Conservation (phyloP, 2,113 vertebrate genomes). For the Lepus europaeus region DNA sequence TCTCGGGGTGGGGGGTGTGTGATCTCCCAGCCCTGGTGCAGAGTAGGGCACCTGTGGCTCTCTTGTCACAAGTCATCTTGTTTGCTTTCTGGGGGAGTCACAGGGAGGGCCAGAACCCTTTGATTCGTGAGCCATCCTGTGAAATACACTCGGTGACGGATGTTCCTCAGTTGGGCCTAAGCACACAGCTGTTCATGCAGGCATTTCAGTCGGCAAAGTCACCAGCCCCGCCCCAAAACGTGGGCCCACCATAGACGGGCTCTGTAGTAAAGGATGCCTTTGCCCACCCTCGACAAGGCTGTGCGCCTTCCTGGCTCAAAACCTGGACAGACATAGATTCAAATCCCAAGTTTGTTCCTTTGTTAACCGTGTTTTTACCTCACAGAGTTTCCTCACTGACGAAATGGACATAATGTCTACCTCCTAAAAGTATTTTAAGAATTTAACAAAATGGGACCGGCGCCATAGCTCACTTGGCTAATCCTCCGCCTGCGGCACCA, state of each 20-base stretch:
- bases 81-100: constrained; percentile 47
- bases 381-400: not conserved
- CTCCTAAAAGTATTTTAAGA: not conserved
- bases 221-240: not conserved
- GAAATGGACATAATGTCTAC: not conserved
- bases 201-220: not conserved
- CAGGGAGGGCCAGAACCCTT: constrained; percentile 33
- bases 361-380: not conserved
- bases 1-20: not conserved
- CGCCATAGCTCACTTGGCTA: no score
- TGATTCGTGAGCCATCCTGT: not conserved
- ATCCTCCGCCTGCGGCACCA: no score
- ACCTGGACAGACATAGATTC: not conserved
- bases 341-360: not conserved
- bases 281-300: not conserved
- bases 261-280: not conserved
- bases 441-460: not conserved
- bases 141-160: not conserved
- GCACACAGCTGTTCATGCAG: not conserved
- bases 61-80: not conserved
- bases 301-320: not conserved
- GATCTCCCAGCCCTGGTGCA: constrained; percentile 19
- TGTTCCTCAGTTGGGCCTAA: not conserved
- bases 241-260: not conserved
- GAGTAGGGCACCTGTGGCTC: constrained; percentile 34